Base-by-base conservation (phyloP, 2,797 vertebrate species). In the Cirrhinus molitorella region DNA sequence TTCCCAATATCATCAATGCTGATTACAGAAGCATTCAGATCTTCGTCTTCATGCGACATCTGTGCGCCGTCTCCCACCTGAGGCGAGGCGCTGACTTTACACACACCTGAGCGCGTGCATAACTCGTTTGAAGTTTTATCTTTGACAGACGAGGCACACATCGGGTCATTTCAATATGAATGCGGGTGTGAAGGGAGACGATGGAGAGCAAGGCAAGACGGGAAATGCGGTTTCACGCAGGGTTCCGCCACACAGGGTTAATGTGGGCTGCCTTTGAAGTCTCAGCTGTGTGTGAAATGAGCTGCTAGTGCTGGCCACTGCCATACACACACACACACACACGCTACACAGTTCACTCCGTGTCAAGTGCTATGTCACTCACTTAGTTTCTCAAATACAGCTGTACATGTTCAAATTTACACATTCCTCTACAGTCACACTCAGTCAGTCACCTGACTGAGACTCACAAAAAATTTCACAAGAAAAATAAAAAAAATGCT, bases 121-220 rank as follows among this genome's bases (percentile, higher is more conserved):
- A 51, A 53, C 75, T 88, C 90, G 91, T 95, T 95, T 95, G 94
- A 95, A 94, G 93, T 95, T 90, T 89, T 86, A 89, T 82, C 90
- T 68, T 79, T 82, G 85, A 91, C 89, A 88, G 90, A 91, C 88
- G 72, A 66, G 68, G 72, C 91, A 92, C 88, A 83, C 89, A 90
- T 91, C 91, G 85, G 90, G 90, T 92, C 92, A 94, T 95, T 96
- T 95, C 90, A 95, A 95, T 95, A 95, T 94, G 93, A 95, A 96
- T 94, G 91, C 87, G 47, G 59, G 80, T 90, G 88, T 87, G 90
- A 88, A 93, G 92, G 89, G 85, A 90, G 91, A 90, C 88, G 88
- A 73, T 83, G 90, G 88, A 83, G 88, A 90, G 92, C 92, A 88
- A 75, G 89, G 86, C 74, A 89, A 87, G 91, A 94, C 88, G 92